A percentile compares a stretch with the other conserved stretches of the same genome.
phyloP scores from a whole-genome alignment of 2,888 invertebrate species.

The Smittia sp. region DNA sequence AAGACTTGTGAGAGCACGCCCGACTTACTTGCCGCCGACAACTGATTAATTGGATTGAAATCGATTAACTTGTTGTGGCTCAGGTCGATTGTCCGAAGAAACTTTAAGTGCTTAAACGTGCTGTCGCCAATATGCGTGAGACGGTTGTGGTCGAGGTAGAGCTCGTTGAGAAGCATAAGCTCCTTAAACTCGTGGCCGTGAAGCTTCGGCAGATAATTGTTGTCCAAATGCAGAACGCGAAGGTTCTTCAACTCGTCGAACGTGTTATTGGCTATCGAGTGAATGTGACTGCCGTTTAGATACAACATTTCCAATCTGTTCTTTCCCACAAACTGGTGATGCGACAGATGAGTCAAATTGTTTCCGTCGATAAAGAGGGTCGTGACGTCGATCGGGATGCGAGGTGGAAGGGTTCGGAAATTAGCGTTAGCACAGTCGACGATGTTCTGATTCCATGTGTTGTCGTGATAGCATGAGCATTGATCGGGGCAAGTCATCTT shows the following conservation, averaged over 20 bases:
- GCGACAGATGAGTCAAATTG: conserved; percentile 71
- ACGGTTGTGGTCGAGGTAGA: conserved; percentile 74
- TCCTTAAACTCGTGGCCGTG: conserved; percentile 77
- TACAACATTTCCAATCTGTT: conserved; percentile 74
- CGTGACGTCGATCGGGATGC: conserved; percentile 86
- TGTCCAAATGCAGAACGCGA: conserved; percentile 72
- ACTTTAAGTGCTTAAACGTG: conserved; percentile 71
- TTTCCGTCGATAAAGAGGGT: conserved; percentile 84
- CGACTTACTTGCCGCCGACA: conserved; percentile 64
- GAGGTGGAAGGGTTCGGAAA: conserved; percentile 70
- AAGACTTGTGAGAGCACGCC: conserved; percentile 61
- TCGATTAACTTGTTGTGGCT: conserved; percentile 76
- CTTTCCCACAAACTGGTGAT: conserved; percentile 84
- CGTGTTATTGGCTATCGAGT: conserved; percentile 73
- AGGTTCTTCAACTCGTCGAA: conserved; percentile 76
- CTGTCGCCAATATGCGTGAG: conserved; percentile 70
- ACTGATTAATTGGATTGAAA: conserved; percentile 71
- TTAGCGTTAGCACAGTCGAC: conserved; percentile 77
- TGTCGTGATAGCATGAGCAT: conserved; percentile 84
- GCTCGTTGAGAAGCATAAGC: conserved; percentile 68
- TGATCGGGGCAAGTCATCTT: conserved; percentile 86
- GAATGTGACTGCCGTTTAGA: conserved; percentile 75
- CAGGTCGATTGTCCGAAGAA: conserved; percentile 68
- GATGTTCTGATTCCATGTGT: conserved; percentile 79
- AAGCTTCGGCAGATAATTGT: conserved; percentile 68